Evolutionary conservation across 1,140 invertebrate genomes (phyloP), one percentile per base, ranked within the genome.

Genomic region (Saccostrea echinata): DNA sequence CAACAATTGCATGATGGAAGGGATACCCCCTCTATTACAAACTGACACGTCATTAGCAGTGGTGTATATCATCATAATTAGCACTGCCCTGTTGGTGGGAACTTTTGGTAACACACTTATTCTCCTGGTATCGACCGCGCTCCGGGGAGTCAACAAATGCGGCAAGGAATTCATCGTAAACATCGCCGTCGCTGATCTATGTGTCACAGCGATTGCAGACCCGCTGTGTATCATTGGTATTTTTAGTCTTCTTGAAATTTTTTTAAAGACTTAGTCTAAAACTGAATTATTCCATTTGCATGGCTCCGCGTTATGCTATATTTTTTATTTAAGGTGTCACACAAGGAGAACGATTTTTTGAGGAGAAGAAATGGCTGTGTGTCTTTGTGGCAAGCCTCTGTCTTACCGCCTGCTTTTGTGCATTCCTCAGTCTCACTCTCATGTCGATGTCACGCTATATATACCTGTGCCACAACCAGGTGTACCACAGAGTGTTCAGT

Each of bases 171-270:
- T 94, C 83, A 90, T 94, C 85, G 86, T 94, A 2, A 94, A 94
- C 86, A 84, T 94, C 0, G 93, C 94, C 9, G 51, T 94, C 0
- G 93, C 94, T 16, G 94, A 94, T 88, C 76, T 94, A 0, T 92
- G 93, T 87, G 92, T 94, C 0, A 88, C 92, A 18, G 91, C 86
- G 9, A 55, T 94, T 51, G 93, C 93, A 43, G 93, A 94, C 43
- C 93, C 94, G 4, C 91, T 94, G 88, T 94, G 93, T 82, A 91
- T 94, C 33, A 81, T 94, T 13, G 94, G 94, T 94, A 90, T n/a
- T n/a, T n/a, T n/a, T n/a, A n/a, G n/a, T n/a, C n/a, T n/a, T n/a
- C n/a, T n/a, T n/a, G n/a, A n/a, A n/a, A n/a, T n/a, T n/a, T n/a
- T n/a, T n/a, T n/a, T n/a, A n/a, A n/a, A n/a, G n/a, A n/a, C n/a